Evolutionary conservation across 2,888 invertebrate genomes (phyloP).

Genomic region (Microctonus hyperodae): DNA sequence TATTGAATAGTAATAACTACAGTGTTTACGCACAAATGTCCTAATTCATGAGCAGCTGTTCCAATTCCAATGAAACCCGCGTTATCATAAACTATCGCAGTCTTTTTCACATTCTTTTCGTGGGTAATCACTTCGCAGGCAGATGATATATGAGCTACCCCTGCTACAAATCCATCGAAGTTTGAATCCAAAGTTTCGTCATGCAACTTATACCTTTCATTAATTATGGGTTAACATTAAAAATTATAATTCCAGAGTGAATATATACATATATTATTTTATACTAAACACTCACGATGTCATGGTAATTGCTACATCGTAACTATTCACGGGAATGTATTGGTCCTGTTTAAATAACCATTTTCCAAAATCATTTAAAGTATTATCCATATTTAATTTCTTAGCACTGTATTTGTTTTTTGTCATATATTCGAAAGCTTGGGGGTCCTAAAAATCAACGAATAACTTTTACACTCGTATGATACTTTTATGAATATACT

Average conservation of each 20-base stretch:
- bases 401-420: not conserved
- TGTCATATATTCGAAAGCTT: conserved; percentile 26
- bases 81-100: conserved; percentile 29
- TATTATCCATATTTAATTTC: not conserved
- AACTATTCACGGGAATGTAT: conserved; percentile 20
- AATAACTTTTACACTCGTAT: not conserved
- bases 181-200: not conserved
- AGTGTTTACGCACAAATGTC: conserved; percentile 35
- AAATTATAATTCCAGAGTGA: not conserved
- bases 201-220: conserved; percentile 31
- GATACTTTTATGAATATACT: not conserved
- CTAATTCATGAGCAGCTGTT: conserved; percentile 38
- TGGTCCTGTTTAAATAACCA: conserved; percentile 13
- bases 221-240: not conserved
- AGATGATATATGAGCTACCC: conserved; percentile 28
- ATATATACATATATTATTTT: not conserved
- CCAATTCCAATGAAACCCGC: conserved; percentile 35
- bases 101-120: not conserved
- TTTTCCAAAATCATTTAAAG: conserved; percentile 8
- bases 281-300: conserved; percentile 26
- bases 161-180: conserved; percentile 25
- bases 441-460: conserved; percentile 20
- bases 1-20: not conserved
- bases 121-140: conserved; percentile 20
- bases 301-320: conserved; percentile 35